Percentiles rank a stretch among this genome's conserved stretches.
Evolutionary conservation across 1,140 invertebrate genomes (phyloP).

Genomic region (Heliconius nattereri): DNA sequence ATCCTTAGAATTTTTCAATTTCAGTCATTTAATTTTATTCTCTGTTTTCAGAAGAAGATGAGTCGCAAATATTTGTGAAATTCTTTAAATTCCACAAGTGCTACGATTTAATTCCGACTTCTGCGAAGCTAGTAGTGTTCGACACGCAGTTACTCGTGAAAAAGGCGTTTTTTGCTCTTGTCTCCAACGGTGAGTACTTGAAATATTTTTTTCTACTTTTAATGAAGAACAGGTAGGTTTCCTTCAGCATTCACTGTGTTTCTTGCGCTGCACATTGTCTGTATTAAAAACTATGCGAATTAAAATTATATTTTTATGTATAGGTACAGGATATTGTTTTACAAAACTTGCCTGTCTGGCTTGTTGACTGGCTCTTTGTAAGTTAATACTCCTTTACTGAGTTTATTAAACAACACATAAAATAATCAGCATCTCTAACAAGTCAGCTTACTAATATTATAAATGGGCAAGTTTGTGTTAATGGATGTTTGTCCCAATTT

Average conservation of each 20-base stretch:
- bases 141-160: slow-evolving; percentile 99
- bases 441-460: not conserved
- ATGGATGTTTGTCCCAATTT: too few species aligned
- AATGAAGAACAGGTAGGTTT: not conserved
- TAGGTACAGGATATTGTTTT: too few species aligned
- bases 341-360: too few species aligned
- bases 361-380: too few species aligned
- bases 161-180: slow-evolving; percentile 99
- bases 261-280: not conserved
- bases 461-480: too few species aligned
- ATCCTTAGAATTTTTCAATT: not conserved
- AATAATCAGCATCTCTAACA: not conserved
- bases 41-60: slow-evolving; percentile 94
- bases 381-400: too few species aligned
- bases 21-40: not conserved
- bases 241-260: not conserved
- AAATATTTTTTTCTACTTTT: not conserved
- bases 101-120: slow-evolving; percentile 99
- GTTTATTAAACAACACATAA: too few species aligned
- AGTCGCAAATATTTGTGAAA: slow-evolving; percentile 97
- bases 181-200: slow-evolving; percentile 94
- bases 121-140: slow-evolving; percentile 99
- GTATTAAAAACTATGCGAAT: not conserved
- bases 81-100: slow-evolving; percentile 99
- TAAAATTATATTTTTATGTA: not conserved